Conservation (phyloP, 2,113 vertebrate genomes). For the Sinocyclocheilus rhinocerous region DNA sequence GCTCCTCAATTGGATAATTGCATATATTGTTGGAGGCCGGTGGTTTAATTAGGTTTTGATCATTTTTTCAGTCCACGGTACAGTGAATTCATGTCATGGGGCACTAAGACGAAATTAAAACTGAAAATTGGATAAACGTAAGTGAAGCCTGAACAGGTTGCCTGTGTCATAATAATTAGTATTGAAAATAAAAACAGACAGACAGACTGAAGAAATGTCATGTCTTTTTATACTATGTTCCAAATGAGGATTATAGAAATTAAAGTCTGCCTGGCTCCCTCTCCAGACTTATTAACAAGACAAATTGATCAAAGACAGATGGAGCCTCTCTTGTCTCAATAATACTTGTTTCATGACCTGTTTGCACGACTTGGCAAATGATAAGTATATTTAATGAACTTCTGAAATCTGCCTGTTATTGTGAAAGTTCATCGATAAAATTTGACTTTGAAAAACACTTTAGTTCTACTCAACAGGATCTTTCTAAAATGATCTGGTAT, state of each 20-base stretch:
- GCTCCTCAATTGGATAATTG: slow-evolving; percentile 50
- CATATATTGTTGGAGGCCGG: slow-evolving; percentile 43
- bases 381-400: slow-evolving; percentile 50
- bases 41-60: slow-evolving; percentile 29
- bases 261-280: slow-evolving; percentile 61
- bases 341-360: slow-evolving; percentile 61
- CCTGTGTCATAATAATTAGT: slow-evolving; percentile 64
- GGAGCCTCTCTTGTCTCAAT: slow-evolving; percentile 58
- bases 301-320: slow-evolving; percentile 64
- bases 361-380: slow-evolving; percentile 60
- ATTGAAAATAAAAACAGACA: slow-evolving; percentile 61
- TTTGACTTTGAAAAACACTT: slow-evolving; percentile 30
- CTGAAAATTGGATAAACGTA: slow-evolving; percentile 61
- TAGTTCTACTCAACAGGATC: not conserved
- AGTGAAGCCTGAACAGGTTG: slow-evolving; percentile 62
- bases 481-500: not conserved
- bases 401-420: slow-evolving; percentile 25
- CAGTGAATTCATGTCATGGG: slow-evolving; percentile 50
- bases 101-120: slow-evolving; percentile 58
- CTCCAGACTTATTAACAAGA: slow-evolving; percentile 72
- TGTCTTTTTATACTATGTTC: slow-evolving; percentile 66
- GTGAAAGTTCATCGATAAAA: slow-evolving; percentile 42
- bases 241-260: slow-evolving; percentile 69
- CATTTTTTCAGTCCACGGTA: slow-evolving; percentile 47
- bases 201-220: slow-evolving; percentile 55